Percentiles rank a stretch among this genome's conserved stretches.
Evolutionary conservation across 2,888 invertebrate genomes (phyloP).

Genomic region (Sarcophaga caerulescens): DNA sequence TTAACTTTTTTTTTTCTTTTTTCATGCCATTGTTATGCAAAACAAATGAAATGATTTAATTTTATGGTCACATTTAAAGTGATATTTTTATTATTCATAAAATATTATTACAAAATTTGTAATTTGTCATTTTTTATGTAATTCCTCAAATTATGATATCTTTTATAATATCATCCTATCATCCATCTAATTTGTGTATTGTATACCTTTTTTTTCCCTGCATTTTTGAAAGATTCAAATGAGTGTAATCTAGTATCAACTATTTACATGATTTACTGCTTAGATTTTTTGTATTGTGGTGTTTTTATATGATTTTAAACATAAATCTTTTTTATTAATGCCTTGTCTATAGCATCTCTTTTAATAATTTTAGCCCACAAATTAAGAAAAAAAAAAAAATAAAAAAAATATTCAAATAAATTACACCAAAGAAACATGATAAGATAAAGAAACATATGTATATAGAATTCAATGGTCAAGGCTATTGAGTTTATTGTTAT

Average conservation of each 20-base stretch:
- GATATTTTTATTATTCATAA: background rate
- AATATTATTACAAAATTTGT: too few species aligned
- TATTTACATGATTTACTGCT: too few species aligned
- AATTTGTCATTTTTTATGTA: too few species aligned
- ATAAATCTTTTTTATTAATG: background rate
- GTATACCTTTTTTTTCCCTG: too few species aligned
- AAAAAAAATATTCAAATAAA: conserved; percentile 38
- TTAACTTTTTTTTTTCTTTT: conserved; percentile 9
- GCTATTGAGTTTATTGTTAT: conserved; percentile 41
- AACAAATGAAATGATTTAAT: conserved; percentile 7
- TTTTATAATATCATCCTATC: too few species aligned
- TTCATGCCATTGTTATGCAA: conserved; percentile 17
- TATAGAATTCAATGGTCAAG: conserved; percentile 58
- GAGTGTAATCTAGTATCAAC: too few species aligned
- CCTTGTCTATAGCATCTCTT: conserved; percentile 19
- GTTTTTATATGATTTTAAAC: background rate
- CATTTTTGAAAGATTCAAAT: too few species aligned
- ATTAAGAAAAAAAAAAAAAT: conserved; percentile 35
- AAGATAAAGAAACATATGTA: conserved; percentile 9
- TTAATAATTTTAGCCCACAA: conserved; percentile 35
- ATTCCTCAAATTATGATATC: too few species aligned
- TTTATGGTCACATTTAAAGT: conserved; percentile 27
- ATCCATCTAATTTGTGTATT: too few species aligned
- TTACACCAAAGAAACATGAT: too few species aligned
- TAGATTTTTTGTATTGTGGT: background rate